A percentile compares a stretch with the other conserved stretches of the same genome.
Evolutionary conservation across 2,888 invertebrate species (phyloP).

Genomic region (Rhagonycha lutea): DNA sequence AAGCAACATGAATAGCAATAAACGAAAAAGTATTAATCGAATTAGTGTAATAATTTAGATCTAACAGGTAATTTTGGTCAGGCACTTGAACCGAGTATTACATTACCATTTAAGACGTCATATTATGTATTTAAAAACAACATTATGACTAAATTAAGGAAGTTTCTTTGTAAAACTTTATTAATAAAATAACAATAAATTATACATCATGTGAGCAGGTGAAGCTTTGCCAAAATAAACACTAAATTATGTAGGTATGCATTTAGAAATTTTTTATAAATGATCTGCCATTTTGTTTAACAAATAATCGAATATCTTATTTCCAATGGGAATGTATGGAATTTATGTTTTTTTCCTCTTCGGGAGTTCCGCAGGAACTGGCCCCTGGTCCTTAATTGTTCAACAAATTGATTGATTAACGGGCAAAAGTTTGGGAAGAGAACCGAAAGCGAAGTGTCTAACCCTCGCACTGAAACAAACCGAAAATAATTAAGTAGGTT

Average conservation of each 20-base stretch:
- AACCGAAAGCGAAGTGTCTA: neutral
- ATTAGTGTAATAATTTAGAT: neutral
- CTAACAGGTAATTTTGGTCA: neutral
- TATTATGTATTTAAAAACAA: neutral
- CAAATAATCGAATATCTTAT: neutral
- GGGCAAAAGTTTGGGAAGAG: neutral
- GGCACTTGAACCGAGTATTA: neutral
- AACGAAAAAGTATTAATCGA: neutral
- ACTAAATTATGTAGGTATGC: neutral
- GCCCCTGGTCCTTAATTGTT: neutral
- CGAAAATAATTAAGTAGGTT: neutral
- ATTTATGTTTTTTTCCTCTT: neutral
- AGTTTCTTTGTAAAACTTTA: neutral
- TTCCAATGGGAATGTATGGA: neutral
- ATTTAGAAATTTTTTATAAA: neutral
- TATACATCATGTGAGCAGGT: neutral
- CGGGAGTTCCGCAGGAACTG: neutral
- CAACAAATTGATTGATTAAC: too few relatives aligned
- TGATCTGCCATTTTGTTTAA: neutral
- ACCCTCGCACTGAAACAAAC: neutral
- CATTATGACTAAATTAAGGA: neutral
- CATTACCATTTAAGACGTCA: neutral
- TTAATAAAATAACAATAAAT: neutral
- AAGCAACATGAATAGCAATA: neutral
- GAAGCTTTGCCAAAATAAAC: neutral